Base-by-base conservation (phyloP, 1,140 invertebrate species). In the Magallana ariakensis region DNA sequence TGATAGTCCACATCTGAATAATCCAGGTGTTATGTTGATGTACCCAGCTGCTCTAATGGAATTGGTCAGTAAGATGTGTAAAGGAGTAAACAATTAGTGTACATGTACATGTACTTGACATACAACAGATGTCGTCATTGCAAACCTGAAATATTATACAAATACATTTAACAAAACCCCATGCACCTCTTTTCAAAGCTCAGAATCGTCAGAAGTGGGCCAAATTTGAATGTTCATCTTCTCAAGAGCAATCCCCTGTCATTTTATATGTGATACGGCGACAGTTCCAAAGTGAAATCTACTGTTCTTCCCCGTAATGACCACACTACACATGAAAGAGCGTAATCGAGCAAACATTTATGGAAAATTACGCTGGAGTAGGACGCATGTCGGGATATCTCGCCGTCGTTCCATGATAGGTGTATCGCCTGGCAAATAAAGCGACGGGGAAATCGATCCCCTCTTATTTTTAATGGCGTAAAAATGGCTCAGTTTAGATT, bases 381-480 rank as follows among this genome's bases (percentile, higher is more conserved):
- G 66, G 22, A 19, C 22, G 19, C 9, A 75, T 75, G 66, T 13
- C 22, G 66, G 11, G 66, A 26, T 9, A 75, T 75, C 26, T 19
- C 22, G 66, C 9, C 66, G 66, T 75, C 33, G 33, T 10, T 75
- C 33, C 66, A 26, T 75, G 66, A 75, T 75, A 75, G 66, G 66
- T 75, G 66, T 75, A 75, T 75, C 33, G 66, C 66, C 19, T 26
- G 13, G 66, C 66, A 75, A 75, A 75, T 75, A 75, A 75, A 75
- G 33, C 7, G 66, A 26, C 22, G 22, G 66, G 33, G 66, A 75
- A 75, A 75, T 75, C 66, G 22, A 75, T 75, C 66, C 66, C 22
- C 22, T 75, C 66, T 26, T 75, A 22, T 75, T 22, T 26, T 75
- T 26, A 75, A 75, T 33, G 16, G 62, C 62, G 19, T 70, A 19